These are phyloP conservation scores for Calliphora vomitoria DNA, from an alignment of 2,888 invertebrate species.

Conservation along the genomic window DNA sequence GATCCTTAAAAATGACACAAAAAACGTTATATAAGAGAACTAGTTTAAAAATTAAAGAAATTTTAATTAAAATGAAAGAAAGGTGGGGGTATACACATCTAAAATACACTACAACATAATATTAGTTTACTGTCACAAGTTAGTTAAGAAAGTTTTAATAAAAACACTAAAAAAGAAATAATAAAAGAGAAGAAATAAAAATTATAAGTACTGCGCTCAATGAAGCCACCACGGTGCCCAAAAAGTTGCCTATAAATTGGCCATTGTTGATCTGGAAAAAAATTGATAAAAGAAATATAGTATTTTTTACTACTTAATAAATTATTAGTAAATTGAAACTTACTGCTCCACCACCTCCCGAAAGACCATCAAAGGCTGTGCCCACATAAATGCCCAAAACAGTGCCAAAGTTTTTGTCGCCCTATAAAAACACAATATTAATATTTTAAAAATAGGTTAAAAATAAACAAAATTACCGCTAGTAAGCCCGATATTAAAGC, in stretches of 20 bases:
- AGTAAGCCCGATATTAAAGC: constrained; percentile 82
- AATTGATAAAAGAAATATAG: neutral
- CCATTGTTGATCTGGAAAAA: constrained; percentile 83
- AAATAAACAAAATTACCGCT: constrained; percentile 74
- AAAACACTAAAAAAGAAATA: constrained; percentile 17
- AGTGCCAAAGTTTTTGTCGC: constrained; percentile 83
- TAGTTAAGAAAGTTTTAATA: constrained; percentile 58
- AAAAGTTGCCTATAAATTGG: constrained; percentile 83
- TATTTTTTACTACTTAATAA: neutral
- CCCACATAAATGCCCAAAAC: constrained; percentile 83
- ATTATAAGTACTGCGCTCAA: constrained; percentile 83
- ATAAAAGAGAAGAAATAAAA: constrained; percentile 54
- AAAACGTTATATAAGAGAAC: neutral
- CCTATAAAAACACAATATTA: constrained; percentile 74
- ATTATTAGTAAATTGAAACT: constrained; percentile 30
- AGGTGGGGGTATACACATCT: constrained; percentile 29
- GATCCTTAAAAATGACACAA: constrained; percentile 79
- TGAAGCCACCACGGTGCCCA: constrained; percentile 83
- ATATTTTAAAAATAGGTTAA: neutral
- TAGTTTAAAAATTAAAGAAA: neutral
- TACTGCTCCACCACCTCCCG: constrained; percentile 84
- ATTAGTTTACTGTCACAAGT: constrained; percentile 59
- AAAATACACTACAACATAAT: neutral
- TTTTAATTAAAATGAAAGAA: neutral
- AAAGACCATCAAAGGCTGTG: constrained; percentile 83